These are phyloP conservation scores for Drosophila robusta DNA, from an alignment of 2,888 invertebrate species.

Conservation along the genomic window DNA sequence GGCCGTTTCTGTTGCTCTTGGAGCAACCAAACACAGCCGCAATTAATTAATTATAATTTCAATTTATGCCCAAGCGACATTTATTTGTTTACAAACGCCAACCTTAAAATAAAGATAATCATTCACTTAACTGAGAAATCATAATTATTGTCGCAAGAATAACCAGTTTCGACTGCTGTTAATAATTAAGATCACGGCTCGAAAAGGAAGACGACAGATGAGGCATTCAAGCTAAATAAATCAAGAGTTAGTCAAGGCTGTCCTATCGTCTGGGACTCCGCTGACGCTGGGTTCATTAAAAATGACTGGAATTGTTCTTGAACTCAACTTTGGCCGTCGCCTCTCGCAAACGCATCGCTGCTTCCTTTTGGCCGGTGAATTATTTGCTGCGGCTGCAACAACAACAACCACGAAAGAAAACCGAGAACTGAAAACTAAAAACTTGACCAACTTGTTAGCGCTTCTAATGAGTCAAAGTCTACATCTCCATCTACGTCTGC, in stretches of 20 bases:
- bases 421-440: slow-evolving; percentile 12
- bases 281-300: slow-evolving; percentile 24
- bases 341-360: slow-evolving; percentile 6
- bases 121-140: background rate
- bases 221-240: slow-evolving; percentile 3
- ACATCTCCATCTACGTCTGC: slow-evolving; percentile 1
- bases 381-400: slow-evolving; percentile 16
- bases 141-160: slow-evolving; percentile 2
- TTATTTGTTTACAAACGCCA: slow-evolving; percentile 10
- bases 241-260: slow-evolving; percentile 7
- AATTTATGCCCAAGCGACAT: slow-evolving; percentile 22
- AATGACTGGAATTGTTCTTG: slow-evolving; percentile 34
- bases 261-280: slow-evolving; percentile 5
- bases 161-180: slow-evolving; percentile 15
- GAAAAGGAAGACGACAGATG: background rate
- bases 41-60: slow-evolving; percentile 47
- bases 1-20: background rate
- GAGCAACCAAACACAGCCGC: background rate
- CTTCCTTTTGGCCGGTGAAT: slow-evolving; percentile 12
- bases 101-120: background rate
- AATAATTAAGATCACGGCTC: slow-evolving; percentile 6
- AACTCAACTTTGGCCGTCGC: slow-evolving; percentile 25
- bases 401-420: slow-evolving; percentile 6
- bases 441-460: slow-evolving; percentile 56
- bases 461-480: slow-evolving; percentile 49